Evolutionary conservation across 2,888 invertebrate species (phyloP), one percentile per base, ranked within the genome.

Genomic region (Pristionchus japonicus): DNA sequence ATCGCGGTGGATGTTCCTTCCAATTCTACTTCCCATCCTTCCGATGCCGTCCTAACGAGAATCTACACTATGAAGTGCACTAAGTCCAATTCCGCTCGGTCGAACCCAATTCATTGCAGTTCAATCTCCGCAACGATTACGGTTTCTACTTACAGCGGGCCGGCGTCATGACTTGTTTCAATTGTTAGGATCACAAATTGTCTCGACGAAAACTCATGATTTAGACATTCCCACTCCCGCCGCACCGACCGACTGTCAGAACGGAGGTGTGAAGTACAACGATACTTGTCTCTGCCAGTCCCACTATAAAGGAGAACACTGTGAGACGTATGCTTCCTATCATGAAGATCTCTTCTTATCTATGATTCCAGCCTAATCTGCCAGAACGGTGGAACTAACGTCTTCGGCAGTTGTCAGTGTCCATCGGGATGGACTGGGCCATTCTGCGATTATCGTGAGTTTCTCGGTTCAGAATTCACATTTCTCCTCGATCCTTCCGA

Each of bases 21-120:
- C 88, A 91, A 88, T 91, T 93, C 90, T 92, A 91, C 84, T 93
- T 93, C 91, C 90, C 91, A n/a, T 90, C 92, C 43, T 91, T 91
- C 89, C 89, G 90, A 0, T 93, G 93, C 88, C 23, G 82, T 34
- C 87, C 89, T 57, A 89, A 90, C 9, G 91, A 92, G 83, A 88
- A 89, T n/a, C 90, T 93, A 67, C 92, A 93, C 89, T 93, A 92
- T 88, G 92, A 92, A 70, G 89, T 91, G 7, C 15, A 20, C n/a
- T 70, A 6, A 4, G 17, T 70, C 1, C 20, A 20, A 4, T 37
- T 70, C n/a, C 37, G n/a, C 64, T 7, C 11, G n/a, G n/a, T 27
- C 31, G 3, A 15, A 23, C 11, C 7, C 27, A 17, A 13, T 31
- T 37, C 23, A 52, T 52, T 52, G 13, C 31, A 91, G 90, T 91